Percentiles rank a stretch among this genome's conserved stretches.
These are phyloP conservation scores for Ptilonorhynchus violaceus DNA, from an alignment of 2,113 vertebrate genomes.

Conservation along the genomic window DNA sequence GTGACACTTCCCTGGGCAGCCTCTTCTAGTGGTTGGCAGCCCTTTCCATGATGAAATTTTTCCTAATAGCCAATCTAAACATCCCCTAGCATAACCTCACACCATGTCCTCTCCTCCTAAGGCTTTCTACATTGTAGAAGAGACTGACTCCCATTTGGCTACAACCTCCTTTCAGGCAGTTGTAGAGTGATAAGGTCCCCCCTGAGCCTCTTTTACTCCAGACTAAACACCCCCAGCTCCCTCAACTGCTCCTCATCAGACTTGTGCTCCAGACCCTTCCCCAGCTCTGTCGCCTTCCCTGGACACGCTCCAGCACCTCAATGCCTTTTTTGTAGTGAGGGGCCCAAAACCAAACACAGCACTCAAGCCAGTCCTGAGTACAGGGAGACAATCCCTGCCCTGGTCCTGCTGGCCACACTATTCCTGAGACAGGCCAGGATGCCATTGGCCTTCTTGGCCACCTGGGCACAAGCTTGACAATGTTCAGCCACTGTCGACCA, in stretches of 20 bases:
- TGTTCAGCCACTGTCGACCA: rapidly evolving
- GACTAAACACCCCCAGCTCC: rapidly evolving
- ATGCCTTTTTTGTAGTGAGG: rapidly evolving
- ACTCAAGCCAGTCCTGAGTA: rapidly evolving
- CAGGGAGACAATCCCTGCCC: rapidly evolving
- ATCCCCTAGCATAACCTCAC: background rate
- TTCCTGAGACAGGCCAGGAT: rapidly evolving
- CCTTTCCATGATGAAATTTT: background rate
- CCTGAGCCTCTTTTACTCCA: background rate
- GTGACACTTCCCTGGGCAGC: background rate
- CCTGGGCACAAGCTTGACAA: rapidly evolving
- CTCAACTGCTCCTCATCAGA: rapidly evolving
- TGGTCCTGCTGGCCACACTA: background rate
- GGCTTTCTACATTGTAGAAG: background rate
- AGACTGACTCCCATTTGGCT: background rate
- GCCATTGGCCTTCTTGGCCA: background rate
- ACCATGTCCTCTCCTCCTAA: background rate
- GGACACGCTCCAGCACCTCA: background rate
- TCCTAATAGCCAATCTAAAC: background rate
- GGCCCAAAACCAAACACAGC: rapidly evolving
- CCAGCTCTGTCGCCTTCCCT: rapidly evolving
- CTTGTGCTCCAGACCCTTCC: background rate
- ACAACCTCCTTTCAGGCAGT: background rate
- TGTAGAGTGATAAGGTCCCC: background rate
- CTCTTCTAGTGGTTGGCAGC: background rate